phyloP scores from a whole-genome alignment of 2,797 vertebrate species.

The Sebastes oblongus region DNA sequence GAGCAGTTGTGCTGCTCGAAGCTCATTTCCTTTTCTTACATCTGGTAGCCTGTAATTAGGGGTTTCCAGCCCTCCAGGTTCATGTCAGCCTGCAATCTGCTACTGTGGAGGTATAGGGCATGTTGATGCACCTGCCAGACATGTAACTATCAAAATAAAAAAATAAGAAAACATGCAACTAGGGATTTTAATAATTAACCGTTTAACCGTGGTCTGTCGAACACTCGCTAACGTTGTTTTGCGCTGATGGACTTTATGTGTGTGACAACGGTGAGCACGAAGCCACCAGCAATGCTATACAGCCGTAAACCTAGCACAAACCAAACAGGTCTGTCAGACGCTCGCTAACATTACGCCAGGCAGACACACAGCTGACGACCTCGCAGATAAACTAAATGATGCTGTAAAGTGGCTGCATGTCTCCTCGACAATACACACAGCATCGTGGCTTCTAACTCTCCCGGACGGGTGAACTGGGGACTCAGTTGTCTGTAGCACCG shows the following conservation, averaged over 20 bases:
- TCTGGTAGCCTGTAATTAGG: conserved; percentile 35
- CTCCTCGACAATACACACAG: not conserved
- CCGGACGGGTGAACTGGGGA: not conserved
- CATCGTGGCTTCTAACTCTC: not conserved
- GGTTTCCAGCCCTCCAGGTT: conserved; percentile 22
- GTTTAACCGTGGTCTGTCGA: too few relatives aligned
- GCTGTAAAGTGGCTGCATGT: not conserved
- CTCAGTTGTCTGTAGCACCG: not conserved
- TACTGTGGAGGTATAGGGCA: not conserved
- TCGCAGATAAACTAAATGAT: not conserved
- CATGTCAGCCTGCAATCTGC: not conserved
- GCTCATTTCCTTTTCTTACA: conserved; percentile 34
- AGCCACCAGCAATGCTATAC: too few relatives aligned
- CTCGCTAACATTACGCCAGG: too few relatives aligned
- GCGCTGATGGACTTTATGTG: accelerated
- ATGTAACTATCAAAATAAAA: conserved; percentile 5
- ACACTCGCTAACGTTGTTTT: too few relatives aligned
- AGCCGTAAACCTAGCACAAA: too few relatives aligned
- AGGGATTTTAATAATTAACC: too few relatives aligned
- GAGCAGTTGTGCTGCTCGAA: conserved; percentile 21
- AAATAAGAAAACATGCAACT: not conserved
- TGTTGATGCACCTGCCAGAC: conserved; percentile 5
- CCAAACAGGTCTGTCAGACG: too few relatives aligned
- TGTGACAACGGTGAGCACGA: too few relatives aligned
- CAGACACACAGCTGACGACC: not conserved